phyloP scores from a whole-genome alignment of 2,797 vertebrate genomes.

The Emydoidea blandingii region DNA sequence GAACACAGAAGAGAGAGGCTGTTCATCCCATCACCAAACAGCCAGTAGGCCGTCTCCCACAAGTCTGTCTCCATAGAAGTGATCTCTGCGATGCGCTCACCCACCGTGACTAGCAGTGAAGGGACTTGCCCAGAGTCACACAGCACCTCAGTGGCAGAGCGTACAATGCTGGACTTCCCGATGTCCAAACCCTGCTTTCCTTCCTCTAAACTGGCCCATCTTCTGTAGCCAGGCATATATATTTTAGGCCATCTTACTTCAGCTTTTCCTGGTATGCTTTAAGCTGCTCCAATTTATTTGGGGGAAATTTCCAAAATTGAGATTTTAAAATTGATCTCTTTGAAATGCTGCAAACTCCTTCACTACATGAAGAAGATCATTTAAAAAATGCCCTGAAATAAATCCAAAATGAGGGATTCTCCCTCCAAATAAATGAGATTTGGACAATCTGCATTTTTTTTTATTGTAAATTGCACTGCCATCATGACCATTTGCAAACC shows the following conservation, averaged over 20 bases:
- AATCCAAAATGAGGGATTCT: not conserved
- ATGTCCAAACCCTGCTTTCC: not conserved
- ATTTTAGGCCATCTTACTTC: conserved; percentile 19
- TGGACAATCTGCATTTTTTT: not conserved
- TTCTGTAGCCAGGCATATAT: not conserved
- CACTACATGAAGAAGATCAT: not conserved
- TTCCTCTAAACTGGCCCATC: not conserved
- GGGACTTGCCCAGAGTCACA: not conserved
- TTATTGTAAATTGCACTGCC: not conserved
- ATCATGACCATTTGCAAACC: not conserved
- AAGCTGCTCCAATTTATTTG: not conserved
- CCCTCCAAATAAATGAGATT: not conserved
- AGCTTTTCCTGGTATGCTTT: not conserved
- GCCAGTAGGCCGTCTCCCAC: not conserved
- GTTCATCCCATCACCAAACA: not conserved
- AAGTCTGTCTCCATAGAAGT: too few relatives aligned
- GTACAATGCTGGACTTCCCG: not conserved
- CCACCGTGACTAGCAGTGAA: not conserved
- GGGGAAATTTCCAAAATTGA: conserved; percentile 67
- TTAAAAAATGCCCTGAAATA: not conserved
- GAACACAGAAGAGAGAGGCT: not conserved
- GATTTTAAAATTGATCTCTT: conserved; percentile 66
- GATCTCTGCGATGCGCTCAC: not conserved
- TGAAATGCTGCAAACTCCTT: conserved; percentile 5
- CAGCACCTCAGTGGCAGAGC: not conserved